Evolutionary conservation across 2,113 vertebrate genomes (phyloP).

Genomic region (Aldabrachelys gigantea): DNA sequence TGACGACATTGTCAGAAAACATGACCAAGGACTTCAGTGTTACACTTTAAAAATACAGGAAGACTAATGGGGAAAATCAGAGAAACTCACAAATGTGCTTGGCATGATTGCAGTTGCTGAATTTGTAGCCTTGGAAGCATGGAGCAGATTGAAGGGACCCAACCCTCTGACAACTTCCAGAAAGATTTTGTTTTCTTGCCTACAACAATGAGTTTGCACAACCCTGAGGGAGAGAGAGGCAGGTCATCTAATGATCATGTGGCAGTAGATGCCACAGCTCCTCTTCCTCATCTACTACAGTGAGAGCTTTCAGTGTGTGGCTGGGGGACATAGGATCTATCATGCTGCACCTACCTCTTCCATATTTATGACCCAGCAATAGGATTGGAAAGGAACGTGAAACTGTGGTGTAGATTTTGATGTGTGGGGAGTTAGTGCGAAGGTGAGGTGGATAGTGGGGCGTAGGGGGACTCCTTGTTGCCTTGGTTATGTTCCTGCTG

Average conservation of each 20-base stretch:
- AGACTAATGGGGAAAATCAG: background rate
- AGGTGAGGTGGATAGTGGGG: background rate
- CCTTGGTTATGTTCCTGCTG: fast-evolving
- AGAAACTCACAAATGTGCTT: background rate
- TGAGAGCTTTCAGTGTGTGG: fast-evolving
- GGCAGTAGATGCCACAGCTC: fast-evolving
- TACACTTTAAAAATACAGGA: too few species aligned
- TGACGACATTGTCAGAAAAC: background rate
- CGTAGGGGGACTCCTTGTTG: fast-evolving
- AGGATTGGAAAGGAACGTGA: background rate
- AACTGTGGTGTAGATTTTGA: background rate
- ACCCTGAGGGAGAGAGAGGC: fast-evolving
- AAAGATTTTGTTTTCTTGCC: background rate
- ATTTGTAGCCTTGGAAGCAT: background rate
- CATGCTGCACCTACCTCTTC: background rate
- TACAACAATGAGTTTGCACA: background rate
- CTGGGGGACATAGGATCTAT: background rate
- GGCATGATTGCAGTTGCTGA: background rate
- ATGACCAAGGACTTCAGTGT: background rate
- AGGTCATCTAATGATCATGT: background rate
- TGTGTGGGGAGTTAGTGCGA: fast-evolving
- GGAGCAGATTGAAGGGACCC: background rate
- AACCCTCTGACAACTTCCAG: background rate
- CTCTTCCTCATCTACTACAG: background rate
- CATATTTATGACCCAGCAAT: background rate